Percentiles rank a stretch among this genome's conserved stretches.
phyloP scores from a whole-genome alignment of 2,888 invertebrate species.

The Crepidodera aurea region DNA sequence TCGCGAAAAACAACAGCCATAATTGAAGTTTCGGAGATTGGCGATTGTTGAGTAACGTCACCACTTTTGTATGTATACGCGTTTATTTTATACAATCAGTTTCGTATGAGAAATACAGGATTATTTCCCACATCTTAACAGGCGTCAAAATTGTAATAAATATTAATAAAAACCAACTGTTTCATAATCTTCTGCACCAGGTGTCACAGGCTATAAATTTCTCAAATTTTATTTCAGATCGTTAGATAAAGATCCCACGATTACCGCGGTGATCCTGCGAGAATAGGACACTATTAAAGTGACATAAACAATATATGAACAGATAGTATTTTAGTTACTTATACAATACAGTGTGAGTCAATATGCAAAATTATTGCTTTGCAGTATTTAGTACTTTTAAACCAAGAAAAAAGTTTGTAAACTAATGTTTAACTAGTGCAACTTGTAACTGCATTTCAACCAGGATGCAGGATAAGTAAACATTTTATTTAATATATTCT shows the following conservation, averaged over 20 bases:
- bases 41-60: slow-evolving; percentile 20
- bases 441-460: too few relatives aligned
- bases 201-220: slow-evolving; percentile 53
- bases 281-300: slow-evolving; percentile 15
- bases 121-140: background rate
- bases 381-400: too few relatives aligned
- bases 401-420: too few relatives aligned
- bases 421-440: too few relatives aligned
- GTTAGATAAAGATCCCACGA: slow-evolving; percentile 28
- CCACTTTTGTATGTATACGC: slow-evolving; percentile 9
- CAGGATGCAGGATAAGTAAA: too few relatives aligned
- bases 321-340: too few relatives aligned
- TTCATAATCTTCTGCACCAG: slow-evolving; percentile 53
- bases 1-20: slow-evolving; percentile 32
- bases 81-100: too few relatives aligned
- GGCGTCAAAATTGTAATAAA: slow-evolving; percentile 9
- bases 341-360: too few relatives aligned
- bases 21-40: slow-evolving; percentile 28
- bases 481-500: too few relatives aligned
- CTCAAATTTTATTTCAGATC: slow-evolving; percentile 51
- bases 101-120: too few relatives aligned
- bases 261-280: slow-evolving; percentile 19
- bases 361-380: too few relatives aligned
- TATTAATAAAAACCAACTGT: slow-evolving; percentile 35
- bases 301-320: slow-evolving; percentile 11